Percentiles rank a stretch among this genome's conserved stretches.
These are phyloP conservation scores for Nematolebias whitei DNA, from an alignment of 2,113 vertebrate genomes.

Conservation along the genomic window DNA sequence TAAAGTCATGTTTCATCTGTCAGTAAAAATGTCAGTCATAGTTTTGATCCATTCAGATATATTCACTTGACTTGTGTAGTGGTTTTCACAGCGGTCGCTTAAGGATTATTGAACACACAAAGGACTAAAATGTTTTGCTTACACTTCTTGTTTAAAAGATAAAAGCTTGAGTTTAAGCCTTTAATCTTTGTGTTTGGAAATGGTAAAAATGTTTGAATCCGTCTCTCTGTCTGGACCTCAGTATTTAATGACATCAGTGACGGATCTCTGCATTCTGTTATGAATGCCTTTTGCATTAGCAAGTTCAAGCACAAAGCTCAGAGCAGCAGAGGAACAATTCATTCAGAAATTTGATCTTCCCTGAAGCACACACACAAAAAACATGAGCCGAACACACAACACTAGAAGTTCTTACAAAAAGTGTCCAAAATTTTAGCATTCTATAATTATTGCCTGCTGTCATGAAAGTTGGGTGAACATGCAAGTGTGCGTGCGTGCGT, in stretches of 20 bases:
- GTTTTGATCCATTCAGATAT: constrained; percentile 65
- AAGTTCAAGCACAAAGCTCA: constrained; percentile 41
- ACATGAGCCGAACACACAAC: constrained; percentile 1
- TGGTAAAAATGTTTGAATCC: constrained; percentile 69
- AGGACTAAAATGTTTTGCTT: constrained; percentile 62
- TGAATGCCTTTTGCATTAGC: constrained; percentile 60
- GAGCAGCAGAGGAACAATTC: constrained; percentile 39
- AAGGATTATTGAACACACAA: constrained; percentile 64
- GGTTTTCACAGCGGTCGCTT: constrained; percentile 68
- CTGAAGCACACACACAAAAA: constrained; percentile 10
- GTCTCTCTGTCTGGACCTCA: constrained; percentile 56
- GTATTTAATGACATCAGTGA: constrained; percentile 59
- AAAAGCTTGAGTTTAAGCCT: constrained; percentile 63
- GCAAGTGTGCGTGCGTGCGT: too few species aligned
- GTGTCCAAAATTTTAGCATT: background rate
- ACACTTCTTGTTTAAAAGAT: constrained; percentile 68
- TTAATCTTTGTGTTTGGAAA: constrained; percentile 74
- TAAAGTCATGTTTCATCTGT: constrained; percentile 63
- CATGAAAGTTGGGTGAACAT: too few species aligned
- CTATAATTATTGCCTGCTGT: too few species aligned
- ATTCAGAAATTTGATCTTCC: constrained; percentile 34
- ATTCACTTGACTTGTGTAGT: constrained; percentile 51
- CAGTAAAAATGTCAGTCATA: constrained; percentile 52
- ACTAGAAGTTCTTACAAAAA: background rate
- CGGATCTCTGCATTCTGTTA: constrained; percentile 26